Conservation (phyloP, 2,888 invertebrate species). For the Phyllotreta striolata region DNA sequence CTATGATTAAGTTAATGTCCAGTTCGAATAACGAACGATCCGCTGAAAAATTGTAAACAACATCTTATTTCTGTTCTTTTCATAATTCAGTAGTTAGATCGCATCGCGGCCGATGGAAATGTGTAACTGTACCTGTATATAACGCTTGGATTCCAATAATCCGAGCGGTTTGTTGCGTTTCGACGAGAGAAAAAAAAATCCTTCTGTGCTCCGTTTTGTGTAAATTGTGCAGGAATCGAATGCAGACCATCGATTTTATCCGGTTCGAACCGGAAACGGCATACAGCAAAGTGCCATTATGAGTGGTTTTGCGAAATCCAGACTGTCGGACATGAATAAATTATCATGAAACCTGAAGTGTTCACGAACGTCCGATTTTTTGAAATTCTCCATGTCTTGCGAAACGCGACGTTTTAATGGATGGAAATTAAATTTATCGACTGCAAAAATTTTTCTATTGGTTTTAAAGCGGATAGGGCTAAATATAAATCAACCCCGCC, state of each 20-base stretch:
- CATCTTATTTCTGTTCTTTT: constrained; percentile 26
- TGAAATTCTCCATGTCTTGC: constrained; percentile 8
- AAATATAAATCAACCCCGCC: not conserved
- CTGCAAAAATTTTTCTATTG: not conserved
- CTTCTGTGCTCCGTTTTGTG: too few species aligned
- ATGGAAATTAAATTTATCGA: constrained; percentile 5
- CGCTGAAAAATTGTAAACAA: constrained; percentile 33
- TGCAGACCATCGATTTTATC: constrained; percentile 16
- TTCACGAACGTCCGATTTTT: constrained; percentile 23
- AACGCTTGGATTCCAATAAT: too few species aligned
- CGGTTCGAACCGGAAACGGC: constrained; percentile 17
- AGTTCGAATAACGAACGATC: constrained; percentile 33
- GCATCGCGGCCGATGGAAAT: constrained; percentile 6
- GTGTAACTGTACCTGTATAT: too few species aligned
- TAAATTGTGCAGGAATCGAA: not conserved
- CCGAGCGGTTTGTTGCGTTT: too few species aligned
- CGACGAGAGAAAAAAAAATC: too few species aligned
- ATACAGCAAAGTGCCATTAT: constrained; percentile 17
- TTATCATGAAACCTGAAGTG: constrained; percentile 13
- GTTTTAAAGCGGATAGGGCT: not conserved
- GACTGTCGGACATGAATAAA: constrained; percentile 20
- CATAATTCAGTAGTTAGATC: constrained; percentile 28
- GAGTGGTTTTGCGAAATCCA: constrained; percentile 23
- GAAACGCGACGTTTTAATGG: constrained; percentile 1
- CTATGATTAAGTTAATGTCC: constrained; percentile 36